Conservation (phyloP, 2,797 vertebrate genomes). For the Lagodon rhomboides region DNA sequence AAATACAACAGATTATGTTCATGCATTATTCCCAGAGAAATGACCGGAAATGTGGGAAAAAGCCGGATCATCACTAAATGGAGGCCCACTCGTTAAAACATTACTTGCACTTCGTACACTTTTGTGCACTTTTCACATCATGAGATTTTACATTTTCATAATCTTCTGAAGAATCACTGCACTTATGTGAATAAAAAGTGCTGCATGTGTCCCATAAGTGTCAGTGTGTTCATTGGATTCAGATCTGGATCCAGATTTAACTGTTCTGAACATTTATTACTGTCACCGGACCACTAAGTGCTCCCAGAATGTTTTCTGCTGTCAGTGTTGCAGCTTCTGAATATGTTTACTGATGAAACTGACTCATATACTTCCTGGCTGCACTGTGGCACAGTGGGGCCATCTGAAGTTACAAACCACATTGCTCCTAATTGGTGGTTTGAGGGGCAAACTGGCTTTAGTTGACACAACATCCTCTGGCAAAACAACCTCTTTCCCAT, state of each 20-base stretch:
- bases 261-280: not conserved
- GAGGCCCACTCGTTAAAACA: too few species aligned
- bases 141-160: too few species aligned
- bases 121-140: too few species aligned
- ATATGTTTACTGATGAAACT: constrained; percentile 5
- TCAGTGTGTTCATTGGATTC: not conserved
- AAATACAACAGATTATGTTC: too few species aligned
- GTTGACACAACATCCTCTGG: constrained; percentile 35
- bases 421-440: constrained; percentile 35
- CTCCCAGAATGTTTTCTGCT: not conserved
- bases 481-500: constrained; percentile 1
- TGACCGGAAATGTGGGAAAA: too few species aligned
- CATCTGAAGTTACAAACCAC: constrained; percentile 22
- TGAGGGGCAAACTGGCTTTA: constrained; percentile 37
- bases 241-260: not conserved
- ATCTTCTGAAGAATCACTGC: not conserved
- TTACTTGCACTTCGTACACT: too few species aligned
- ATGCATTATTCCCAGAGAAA: too few species aligned
- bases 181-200: not conserved
- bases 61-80: too few species aligned
- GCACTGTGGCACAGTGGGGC: constrained; percentile 6
- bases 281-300: not conserved
- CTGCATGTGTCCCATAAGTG: not conserved
- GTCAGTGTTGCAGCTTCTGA: not conserved
- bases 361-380: constrained; percentile 6